A percentile compares a stretch with the other conserved stretches of the same genome.
Conservation (phyloP, 2,888 invertebrate genomes). For the Oligia fasciuncula region DNA sequence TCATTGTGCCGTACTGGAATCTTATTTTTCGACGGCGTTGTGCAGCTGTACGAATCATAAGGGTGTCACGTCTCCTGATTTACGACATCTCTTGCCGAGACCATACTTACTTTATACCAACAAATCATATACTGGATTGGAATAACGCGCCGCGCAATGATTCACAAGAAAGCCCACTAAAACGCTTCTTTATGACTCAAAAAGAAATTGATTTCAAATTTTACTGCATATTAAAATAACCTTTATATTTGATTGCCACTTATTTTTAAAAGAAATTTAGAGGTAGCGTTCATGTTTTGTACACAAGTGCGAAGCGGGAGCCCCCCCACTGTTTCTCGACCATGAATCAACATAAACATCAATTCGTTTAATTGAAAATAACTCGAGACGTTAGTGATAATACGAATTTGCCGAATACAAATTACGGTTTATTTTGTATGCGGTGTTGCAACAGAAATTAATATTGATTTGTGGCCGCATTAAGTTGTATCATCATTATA, state of each 20-base stretch:
- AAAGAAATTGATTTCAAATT: conserved; percentile 88
- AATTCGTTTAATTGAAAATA: conserved; percentile 83
- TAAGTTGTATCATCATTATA: conserved; percentile 60
- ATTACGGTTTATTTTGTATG: conserved; percentile 68
- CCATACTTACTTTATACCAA: conserved; percentile 80
- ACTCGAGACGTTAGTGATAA: conserved; percentile 68
- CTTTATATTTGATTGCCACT: conserved; percentile 85
- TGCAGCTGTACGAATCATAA: conserved; percentile 81
- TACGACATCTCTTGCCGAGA: conserved; percentile 85
- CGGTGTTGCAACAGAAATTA: conserved; percentile 64
- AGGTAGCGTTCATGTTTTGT: conserved; percentile 66
- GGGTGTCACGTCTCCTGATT: conserved; percentile 84
- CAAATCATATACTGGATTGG: conserved; percentile 82
- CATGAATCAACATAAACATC: conserved; percentile 83
- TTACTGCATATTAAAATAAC: conserved; percentile 89
- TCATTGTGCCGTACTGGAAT: conserved; percentile 70
- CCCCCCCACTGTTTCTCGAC: conserved; percentile 80
- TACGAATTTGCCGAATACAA: conserved; percentile 71
- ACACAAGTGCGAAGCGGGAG: conserved; percentile 67
- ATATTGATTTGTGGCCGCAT: conserved; percentile 67
- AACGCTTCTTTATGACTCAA: conserved; percentile 82
- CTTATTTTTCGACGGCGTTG: conserved; percentile 78
- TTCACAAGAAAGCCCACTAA: conserved; percentile 82
- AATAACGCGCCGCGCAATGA: conserved; percentile 75
- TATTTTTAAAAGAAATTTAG: conserved; percentile 76